These are phyloP conservation scores for Carapus acus DNA, from an alignment of 2,797 vertebrate genomes.

Conservation along the genomic window DNA sequence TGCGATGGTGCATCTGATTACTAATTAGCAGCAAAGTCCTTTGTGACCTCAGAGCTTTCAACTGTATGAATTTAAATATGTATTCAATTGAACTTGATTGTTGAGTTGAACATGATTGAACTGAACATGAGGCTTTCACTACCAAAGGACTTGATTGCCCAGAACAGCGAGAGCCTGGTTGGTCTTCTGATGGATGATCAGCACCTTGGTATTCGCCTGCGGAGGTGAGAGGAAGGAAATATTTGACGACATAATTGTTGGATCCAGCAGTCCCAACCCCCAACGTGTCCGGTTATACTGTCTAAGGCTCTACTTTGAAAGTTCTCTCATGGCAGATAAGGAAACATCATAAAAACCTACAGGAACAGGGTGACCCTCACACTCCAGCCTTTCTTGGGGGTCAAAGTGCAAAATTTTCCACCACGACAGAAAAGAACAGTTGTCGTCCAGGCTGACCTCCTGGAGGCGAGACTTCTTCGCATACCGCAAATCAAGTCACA, in stretches of 20 bases:
- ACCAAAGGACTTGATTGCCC: constrained; percentile 76
- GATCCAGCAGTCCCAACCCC: no score
- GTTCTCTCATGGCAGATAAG: no score
- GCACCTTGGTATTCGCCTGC: constrained; percentile 79
- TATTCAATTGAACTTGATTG: no score
- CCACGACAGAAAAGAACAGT: constrained; percentile 70
- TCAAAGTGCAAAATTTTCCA: constrained; percentile 80
- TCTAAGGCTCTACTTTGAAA: no score
- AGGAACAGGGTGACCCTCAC: constrained; percentile 79
- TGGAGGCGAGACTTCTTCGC: constrained; percentile 81
- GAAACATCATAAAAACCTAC: no score
- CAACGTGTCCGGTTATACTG: no score
- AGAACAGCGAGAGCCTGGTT: constrained; percentile 81
- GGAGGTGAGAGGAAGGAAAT: constrained; percentile 7
- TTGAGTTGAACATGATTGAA: no score
- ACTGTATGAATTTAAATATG: no score
- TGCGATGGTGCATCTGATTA: not conserved
- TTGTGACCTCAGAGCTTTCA: no score
- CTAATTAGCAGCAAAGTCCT: not conserved
- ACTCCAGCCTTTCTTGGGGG: constrained; percentile 83
- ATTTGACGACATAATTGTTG: no score
- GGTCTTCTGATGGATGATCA: constrained; percentile 83
- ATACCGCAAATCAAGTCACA: constrained; percentile 45
- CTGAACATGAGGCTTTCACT: no score
- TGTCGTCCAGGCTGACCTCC: constrained; percentile 75